Conservation (phyloP, 1,140 invertebrate species). For the Drosophila pruinosa region DNA sequence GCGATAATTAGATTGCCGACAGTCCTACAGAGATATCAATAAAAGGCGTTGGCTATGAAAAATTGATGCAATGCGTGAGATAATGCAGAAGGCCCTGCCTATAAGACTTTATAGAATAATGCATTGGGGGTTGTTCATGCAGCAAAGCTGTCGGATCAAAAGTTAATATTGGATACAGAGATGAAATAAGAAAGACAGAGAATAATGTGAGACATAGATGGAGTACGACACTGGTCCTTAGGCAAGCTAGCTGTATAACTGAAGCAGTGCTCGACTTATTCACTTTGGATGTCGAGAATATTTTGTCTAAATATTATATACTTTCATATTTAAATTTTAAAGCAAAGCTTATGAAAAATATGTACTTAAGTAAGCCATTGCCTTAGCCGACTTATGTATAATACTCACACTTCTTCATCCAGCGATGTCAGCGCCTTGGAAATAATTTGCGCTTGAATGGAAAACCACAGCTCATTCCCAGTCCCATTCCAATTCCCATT, state of each 20-base stretch:
- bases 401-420: constrained; percentile 44
- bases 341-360: not conserved
- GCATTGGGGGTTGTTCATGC: not conserved
- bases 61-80: constrained; percentile 43
- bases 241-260: too few relatives aligned
- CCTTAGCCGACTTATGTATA: constrained; percentile 1
- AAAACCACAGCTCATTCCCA: constrained; percentile 33
- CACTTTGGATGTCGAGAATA: too few relatives aligned
- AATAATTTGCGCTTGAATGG: constrained; percentile 69
- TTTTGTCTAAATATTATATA: too few relatives aligned
- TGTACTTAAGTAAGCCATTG: constrained; percentile 12
- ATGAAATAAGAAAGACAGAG: not conserved
- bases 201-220: not conserved
- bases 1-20: constrained; percentile 49
- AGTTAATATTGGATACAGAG: not conserved
- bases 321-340: too few relatives aligned
- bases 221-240: too few relatives aligned
- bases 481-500: not conserved
- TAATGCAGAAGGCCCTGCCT: constrained; percentile 19
- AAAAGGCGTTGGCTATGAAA: constrained; percentile 37
- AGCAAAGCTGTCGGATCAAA: constrained; percentile 26
- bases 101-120: not conserved
- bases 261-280: too few relatives aligned
- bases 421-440: constrained; percentile 44
- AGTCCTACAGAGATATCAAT: constrained; percentile 25